Evolutionary conservation across 2,888 invertebrate genomes (phyloP), one percentile per base, ranked within the genome.

Genomic region (Subacronicta megacephala): DNA sequence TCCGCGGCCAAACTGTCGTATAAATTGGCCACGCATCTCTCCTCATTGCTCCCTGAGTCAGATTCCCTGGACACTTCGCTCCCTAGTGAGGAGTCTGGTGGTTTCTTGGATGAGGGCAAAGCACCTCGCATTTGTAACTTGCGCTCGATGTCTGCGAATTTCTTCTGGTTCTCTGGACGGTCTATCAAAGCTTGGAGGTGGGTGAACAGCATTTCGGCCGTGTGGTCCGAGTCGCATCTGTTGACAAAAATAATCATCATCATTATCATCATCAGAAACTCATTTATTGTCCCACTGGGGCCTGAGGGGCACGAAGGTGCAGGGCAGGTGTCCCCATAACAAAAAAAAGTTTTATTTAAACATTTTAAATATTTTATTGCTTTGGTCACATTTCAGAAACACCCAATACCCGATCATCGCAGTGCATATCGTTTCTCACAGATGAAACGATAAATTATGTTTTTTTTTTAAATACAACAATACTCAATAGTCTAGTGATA

Each of bases 1-100:
- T 99, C 99, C 0, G 98, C 98, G 1, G 98, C 98, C 68, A 99
- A 94, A 35, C 98, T 98, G 85, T 98, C 98, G 86, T 98, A 99
- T 7, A 98, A 95, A 61, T 96, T 97, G 18, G 97, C 96, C 20
- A 97, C 94, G 35, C 92, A 95, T 88, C 96, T 92, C 80, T 96
- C 96, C 85, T 97, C 95, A 72, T 96, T 95, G 82, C 96, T 95
- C 78, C 97, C 96, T 7, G 96, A 96, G 82, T 97, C 96, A 40
- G 96, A 95, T 74, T 96, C 95, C 77, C 96, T 90, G 36, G 96
- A 96, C 0, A 96, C 96, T 80, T 96, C 97, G 73, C 97, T 97
- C 7, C 97, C 97, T 46, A 97, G 89, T 0, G 96, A 96, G 10
- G 97, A 97, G 77, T 97, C 97, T 69, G 96, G 96, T 0, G 92